phyloP scores from a whole-genome alignment of 2,888 invertebrate genomes.

The Scaptomyza tumidula region DNA sequence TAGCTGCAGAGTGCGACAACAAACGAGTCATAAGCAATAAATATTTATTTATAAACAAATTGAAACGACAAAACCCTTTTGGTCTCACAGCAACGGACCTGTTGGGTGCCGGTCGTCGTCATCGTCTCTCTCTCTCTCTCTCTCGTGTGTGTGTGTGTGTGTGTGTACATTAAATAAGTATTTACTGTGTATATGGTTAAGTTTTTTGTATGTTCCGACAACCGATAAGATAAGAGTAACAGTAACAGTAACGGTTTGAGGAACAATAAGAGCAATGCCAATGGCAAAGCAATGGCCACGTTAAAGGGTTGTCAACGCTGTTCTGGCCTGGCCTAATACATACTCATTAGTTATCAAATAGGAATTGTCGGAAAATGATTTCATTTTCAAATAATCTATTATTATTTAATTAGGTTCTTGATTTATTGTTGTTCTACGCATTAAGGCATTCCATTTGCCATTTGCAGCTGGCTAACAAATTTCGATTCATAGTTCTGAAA shows the following conservation, averaged over 20 bases:
- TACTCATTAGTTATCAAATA: conserved; percentile 21
- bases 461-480: neutral
- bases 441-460: neutral
- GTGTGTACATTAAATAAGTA: neutral
- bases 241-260: neutral
- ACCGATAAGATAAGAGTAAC: conserved; percentile 51
- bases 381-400: neutral
- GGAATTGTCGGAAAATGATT: conserved; percentile 1
- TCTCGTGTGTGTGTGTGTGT: neutral
- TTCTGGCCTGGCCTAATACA: neutral
- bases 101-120: neutral
- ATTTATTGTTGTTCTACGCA: neutral
- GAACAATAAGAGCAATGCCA: conserved; percentile 17
- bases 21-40: conserved; percentile 2
- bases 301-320: conserved; percentile 7
- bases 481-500: conserved; percentile 9
- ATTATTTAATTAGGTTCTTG: neutral
- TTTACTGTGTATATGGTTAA: conserved; percentile 9
- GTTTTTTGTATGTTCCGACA: conserved; percentile 8
- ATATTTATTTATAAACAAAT: conserved; percentile 46
- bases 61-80: neutral
- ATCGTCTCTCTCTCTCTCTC: neutral
- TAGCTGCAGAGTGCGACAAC: neutral
- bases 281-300: conserved; percentile 27
- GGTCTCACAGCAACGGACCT: conserved; percentile 7